Conservation (phyloP, 2,797 vertebrate species). For the Triplophysa yarkandensis region DNA sequence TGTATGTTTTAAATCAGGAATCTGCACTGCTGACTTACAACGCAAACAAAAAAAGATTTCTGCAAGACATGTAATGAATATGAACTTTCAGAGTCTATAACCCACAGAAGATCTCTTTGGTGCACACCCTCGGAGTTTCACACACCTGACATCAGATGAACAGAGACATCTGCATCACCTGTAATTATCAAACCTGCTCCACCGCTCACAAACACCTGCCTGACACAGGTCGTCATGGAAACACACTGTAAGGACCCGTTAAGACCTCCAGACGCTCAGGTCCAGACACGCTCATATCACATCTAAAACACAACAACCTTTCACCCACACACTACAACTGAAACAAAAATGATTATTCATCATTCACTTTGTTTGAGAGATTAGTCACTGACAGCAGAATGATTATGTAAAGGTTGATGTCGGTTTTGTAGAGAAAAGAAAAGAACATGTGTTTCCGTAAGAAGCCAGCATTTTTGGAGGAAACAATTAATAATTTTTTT, state of each 20-base stretch:
- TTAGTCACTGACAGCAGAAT: no score
- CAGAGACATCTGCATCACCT: conserved; percentile 39
- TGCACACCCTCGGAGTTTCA: conserved; percentile 43
- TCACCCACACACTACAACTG: conserved; percentile 5
- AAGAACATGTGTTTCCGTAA: no score
- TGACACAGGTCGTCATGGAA: conserved; percentile 36
- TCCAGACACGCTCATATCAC: conserved; percentile 8
- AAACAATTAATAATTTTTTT: no score
- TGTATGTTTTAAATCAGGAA: no score
- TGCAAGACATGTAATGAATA: no score
- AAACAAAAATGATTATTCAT: no score
- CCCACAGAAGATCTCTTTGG: conserved; percentile 14
- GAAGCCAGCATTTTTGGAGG: no score
- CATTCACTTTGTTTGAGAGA: no score
- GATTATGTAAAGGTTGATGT: no score
- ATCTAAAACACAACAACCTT: conserved; percentile 29
- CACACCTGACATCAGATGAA: conserved; percentile 46
- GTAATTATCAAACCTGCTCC: conserved; percentile 55
- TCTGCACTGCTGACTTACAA: no score
- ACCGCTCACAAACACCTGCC: conserved; percentile 35
- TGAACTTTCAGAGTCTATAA: not conserved
- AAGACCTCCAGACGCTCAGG: conserved; percentile 12
- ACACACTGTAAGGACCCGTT: conserved; percentile 26
- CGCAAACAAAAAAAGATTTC: no score
- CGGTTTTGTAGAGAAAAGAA: no score